A percentile compares a stretch with the other conserved stretches of the same genome.
phyloP scores from a whole-genome alignment of 2,113 vertebrate genomes.

The Archilochus colubris region DNA sequence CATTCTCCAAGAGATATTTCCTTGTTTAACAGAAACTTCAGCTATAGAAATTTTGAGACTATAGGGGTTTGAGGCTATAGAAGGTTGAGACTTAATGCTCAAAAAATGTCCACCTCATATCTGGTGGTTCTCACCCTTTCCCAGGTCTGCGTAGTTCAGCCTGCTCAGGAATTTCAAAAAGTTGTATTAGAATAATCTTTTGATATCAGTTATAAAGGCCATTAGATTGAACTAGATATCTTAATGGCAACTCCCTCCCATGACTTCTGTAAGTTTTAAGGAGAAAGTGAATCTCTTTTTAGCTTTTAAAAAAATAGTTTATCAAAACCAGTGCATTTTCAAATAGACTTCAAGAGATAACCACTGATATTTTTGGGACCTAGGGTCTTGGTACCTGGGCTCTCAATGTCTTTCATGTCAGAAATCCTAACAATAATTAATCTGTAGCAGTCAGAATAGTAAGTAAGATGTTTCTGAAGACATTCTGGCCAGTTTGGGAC shows the following conservation, averaged over 20 bases:
- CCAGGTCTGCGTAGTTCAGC: background rate
- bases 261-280: background rate
- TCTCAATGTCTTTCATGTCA: background rate
- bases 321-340: background rate
- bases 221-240: background rate
- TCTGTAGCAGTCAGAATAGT: background rate
- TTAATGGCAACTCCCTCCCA: background rate
- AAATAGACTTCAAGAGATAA: background rate
- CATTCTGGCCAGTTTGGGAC: background rate
- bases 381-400: background rate
- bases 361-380: background rate
- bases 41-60: background rate
- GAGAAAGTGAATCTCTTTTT: background rate
- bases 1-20: background rate
- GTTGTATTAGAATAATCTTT: background rate
- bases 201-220: background rate
- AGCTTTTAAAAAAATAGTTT: background rate
- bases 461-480: background rate
- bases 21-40: background rate
- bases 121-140: background rate
- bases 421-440: background rate
- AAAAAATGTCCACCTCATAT: background rate
- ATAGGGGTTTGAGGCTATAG: background rate
- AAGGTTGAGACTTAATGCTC: background rate
- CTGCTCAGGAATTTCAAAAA: background rate